Evolutionary conservation across 2,113 vertebrate species (phyloP).

Genomic region (Erythrocercus mccallii): DNA sequence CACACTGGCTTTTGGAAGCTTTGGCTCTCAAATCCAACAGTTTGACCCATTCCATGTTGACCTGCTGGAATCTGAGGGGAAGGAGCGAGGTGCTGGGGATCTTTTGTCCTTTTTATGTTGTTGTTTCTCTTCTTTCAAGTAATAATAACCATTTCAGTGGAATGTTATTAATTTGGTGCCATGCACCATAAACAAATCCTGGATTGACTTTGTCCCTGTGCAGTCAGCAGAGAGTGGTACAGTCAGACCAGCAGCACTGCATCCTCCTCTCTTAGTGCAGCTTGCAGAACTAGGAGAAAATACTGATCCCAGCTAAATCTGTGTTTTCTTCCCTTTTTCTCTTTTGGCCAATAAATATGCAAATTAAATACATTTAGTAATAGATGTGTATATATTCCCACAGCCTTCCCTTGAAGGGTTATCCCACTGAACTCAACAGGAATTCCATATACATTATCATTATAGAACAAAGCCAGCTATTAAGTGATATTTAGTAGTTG

Average conservation of each 20-base stretch:
- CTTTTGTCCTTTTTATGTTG: background rate
- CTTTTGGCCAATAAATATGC: background rate
- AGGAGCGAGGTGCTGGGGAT: background rate
- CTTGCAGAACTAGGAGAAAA: slow-evolving; percentile 1
- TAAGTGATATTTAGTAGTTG: background rate
- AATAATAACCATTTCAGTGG: background rate
- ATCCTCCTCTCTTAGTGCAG: background rate
- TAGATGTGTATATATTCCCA: background rate
- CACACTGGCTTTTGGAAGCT: slow-evolving; percentile 78
- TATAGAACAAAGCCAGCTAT: slow-evolving; percentile 2
- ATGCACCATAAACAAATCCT: background rate
- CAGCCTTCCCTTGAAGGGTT: background rate
- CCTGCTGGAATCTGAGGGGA: slow-evolving; percentile 76
- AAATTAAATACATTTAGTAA: background rate
- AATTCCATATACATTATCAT: background rate
- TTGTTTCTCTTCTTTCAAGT: background rate
- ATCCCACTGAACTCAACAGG: background rate
- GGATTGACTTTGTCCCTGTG: background rate
- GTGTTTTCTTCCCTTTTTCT: background rate
- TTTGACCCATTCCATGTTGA: slow-evolving; percentile 59
- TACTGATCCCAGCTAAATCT: background rate
- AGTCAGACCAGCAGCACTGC: background rate
- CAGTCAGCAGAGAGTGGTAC: background rate
- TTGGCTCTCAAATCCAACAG: slow-evolving; percentile 61
- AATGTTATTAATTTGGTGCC: background rate